These are phyloP conservation scores for Siniperca chuatsi DNA, from an alignment of 2,113 vertebrate species.

Conservation along the genomic window DNA sequence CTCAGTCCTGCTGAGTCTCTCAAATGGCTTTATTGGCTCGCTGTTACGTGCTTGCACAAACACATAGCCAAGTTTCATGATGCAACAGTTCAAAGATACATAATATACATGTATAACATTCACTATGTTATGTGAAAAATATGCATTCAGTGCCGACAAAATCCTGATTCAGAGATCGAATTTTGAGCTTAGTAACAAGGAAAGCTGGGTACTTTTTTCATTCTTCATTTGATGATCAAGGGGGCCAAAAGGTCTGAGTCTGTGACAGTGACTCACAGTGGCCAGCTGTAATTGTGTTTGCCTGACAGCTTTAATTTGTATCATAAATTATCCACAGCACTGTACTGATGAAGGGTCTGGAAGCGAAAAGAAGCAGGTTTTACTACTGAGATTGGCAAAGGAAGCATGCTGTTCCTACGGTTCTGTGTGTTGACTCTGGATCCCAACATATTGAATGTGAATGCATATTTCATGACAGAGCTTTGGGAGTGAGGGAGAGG, in stretches of 20 bases:
- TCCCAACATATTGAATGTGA: conserved; percentile 63
- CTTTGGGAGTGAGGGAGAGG: conserved; percentile 45
- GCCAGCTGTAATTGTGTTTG: conserved; percentile 51
- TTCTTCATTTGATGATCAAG: conserved; percentile 36
- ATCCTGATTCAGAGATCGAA: not conserved
- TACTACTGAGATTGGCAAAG: conserved; percentile 24
- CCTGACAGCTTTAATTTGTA: conserved; percentile 47
- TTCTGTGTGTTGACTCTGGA: conserved; percentile 62
- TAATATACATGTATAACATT: not conserved
- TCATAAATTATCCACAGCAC: conserved; percentile 58
- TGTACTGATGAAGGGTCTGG: conserved; percentile 9
- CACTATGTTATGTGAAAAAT: not conserved
- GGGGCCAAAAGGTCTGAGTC: conserved; percentile 26
- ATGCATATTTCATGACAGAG: conserved; percentile 77
- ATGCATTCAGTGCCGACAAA: not conserved
- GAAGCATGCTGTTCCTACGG: conserved; percentile 32
- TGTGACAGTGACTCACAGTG: conserved; percentile 40
- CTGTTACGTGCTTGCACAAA: conserved; percentile 15
- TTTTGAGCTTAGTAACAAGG: not conserved
- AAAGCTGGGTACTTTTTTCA: not conserved
- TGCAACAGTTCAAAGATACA: not conserved
- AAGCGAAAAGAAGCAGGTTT: conserved; percentile 40
- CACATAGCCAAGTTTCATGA: conserved; percentile 26
- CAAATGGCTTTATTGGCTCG: conserved; percentile 21
- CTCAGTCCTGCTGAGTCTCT: conserved; percentile 22